Evolutionary conservation across 1,140 invertebrate species (phyloP), one percentile per base, ranked within the genome.

Genomic region (Bombus sibiricus): DNA sequence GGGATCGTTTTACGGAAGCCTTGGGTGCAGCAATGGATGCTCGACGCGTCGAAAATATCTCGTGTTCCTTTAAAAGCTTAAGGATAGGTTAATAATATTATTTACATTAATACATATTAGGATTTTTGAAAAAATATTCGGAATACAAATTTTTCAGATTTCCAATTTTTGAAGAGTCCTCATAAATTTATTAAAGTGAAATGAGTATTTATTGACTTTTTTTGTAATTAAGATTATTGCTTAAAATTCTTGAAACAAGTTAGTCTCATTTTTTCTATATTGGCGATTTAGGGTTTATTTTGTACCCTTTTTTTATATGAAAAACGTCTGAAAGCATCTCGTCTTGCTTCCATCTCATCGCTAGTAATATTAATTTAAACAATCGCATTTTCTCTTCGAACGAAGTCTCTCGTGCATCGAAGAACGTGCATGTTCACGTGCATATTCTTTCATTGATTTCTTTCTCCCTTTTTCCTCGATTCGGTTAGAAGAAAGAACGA

Each of bases 1-100:
- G 69, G 90, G 85, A 86, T 62, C 79, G 68, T 87, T 77, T 79
- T 57, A 80, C 62, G 68, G 39, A 83, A 88, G 83, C 91, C 78
- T 91, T 81, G 28, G 5, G 0, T 25, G 37, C 37, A 22, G 18
- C 34, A 9, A 71, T 57, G 8, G 37, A 13, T 32, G 3, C 12
- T 28, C 18, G 22, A 53, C 12, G 0, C 39, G 6, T 41, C 47
- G 53, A 59, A 53, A 22, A 22, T 18, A 53, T 53, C 5, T 73
- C n/a, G 9, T 34, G 8, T 15, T 28, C 3, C 2, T n/a, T 28
- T 34, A n/a, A 0, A 41, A 15, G 72, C 41, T 59, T 32, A 28
- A 22, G 15, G 6, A 10, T 28, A 62, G 3, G 9, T 62, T 41
- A 25, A 22, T 15, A 13, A 73, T 32, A n/a, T 43, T 53, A 53